Base-by-base conservation (phyloP, 2,888 invertebrate genomes). In the Cephus nigrinus region DNA sequence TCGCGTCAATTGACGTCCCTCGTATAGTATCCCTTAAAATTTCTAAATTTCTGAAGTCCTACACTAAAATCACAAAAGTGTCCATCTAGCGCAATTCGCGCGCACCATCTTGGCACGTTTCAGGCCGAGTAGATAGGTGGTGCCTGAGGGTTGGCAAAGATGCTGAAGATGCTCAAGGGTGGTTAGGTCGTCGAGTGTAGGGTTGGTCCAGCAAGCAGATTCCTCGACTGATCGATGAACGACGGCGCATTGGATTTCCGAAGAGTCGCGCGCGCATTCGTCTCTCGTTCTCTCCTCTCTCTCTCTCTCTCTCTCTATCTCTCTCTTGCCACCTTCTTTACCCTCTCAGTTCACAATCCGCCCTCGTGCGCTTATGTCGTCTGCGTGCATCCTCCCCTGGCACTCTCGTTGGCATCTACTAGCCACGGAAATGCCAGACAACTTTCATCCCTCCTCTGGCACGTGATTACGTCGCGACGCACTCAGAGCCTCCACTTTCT, bases 201-300 rank as follows among this genome's bases (percentile, higher is more conserved):
- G 87, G 86, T 84, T 90, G 90, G 90, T 90, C 90, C 90, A 90
- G 89, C 87, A 80, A 85, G 87, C 90, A 90, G 90, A 88, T 89
- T 90, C 89, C 88, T 85, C 85, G 87, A 80, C 88, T 90, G 90
- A 90, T 90, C 90, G 90, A 90, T 84, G 81, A 82, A 84, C 84
- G 84, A 81, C 83, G 83, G 84, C 84, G 84, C 83, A 81, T 80
- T 78, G 80, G 79, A 77, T 82, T 77, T 80, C 78, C 81, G 68
- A 85, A 84, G 80, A 85, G 86, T 84, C 85, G 86, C 89, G 88
- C 89, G 89, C 89, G 87, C 88, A 87, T 83, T 85, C 55, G 81
- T 79, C 83, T 80, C 76, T 84, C 71, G 31, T 75, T 84, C 85
- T 85, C 82, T 80, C 80, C 79, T 36, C 36, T 36, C 36, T 36